phyloP scores from a whole-genome alignment of 2,113 vertebrate genomes.

The Oncorhynchus tshawytscha region DNA sequence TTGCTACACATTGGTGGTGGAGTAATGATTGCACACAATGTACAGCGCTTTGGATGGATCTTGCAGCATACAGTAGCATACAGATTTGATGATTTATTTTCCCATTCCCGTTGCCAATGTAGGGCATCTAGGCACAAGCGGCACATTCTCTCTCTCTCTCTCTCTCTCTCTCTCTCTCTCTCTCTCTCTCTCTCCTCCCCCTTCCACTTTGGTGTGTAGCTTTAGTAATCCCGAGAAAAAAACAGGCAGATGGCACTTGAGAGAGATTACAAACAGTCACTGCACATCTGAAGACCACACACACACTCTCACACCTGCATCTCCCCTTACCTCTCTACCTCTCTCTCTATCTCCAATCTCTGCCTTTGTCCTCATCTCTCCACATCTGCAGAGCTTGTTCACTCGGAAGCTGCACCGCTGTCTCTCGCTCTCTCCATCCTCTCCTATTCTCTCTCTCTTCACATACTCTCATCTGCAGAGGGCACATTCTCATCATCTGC shows the following conservation, averaged over 20 bases:
- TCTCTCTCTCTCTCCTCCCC: background rate
- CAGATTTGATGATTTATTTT: too few species aligned
- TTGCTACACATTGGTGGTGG: too few species aligned
- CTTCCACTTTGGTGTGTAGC: constrained; percentile 15
- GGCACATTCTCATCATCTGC: too few species aligned
- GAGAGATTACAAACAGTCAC: constrained; percentile 31
- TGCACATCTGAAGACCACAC: constrained; percentile 39
- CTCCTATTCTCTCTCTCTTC: background rate
- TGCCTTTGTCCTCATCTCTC: background rate
- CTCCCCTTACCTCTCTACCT: background rate
- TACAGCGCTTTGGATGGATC: too few species aligned
- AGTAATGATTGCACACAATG: too few species aligned
- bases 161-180: background rate
- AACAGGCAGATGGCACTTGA: constrained; percentile 37
- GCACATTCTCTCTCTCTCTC: background rate
- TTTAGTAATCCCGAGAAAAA: constrained; percentile 32
- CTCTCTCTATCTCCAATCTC: too few species aligned
- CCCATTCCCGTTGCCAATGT: too few species aligned
- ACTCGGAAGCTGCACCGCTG: background rate
- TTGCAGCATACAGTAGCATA: too few species aligned
- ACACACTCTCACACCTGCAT: background rate
- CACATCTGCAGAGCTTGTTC: background rate
- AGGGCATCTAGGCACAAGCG: too few species aligned
- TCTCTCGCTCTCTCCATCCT: background rate
- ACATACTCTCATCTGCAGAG: background rate